Evolutionary conservation across 2,113 vertebrate genomes (phyloP), one percentile per base, ranked within the genome.

Genomic region (Campylomormyrus tamandua): DNA sequence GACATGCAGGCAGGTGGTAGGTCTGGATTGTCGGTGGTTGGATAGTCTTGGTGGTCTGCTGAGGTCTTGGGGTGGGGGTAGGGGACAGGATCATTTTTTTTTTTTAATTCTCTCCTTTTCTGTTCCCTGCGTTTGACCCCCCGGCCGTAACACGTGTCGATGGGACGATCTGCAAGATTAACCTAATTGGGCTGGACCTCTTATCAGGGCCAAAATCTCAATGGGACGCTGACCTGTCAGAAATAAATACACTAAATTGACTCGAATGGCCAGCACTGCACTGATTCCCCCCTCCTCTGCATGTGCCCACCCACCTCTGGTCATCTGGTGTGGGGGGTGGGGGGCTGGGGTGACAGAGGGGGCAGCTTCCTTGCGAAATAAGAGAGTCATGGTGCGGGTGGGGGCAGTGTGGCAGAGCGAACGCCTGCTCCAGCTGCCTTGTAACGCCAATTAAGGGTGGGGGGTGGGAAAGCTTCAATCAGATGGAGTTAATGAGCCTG

Each of bases 191-290:
- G 83, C 89, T 42, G 89, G 62, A 89, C 89, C 89, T 80, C 83
- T 48, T 92, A 94, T 93, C 93, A 93, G 91, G 86, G 91, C 90
- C 21, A 86, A 87, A 80, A 74, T 92, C 91, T 93, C 91, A 94
- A 92, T 92, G 90, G 92, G 88, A 7, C 89, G 77, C 90, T 94
- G 93, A 91, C 93, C 92, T 92, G 58, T 89, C 91, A 90, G 92
- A 92, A 92, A 93, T 93, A 92, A 94, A 92, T 91, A 66, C 62
- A 31, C 42, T 90, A 93, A 93, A 92, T 90, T 89, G 91, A 91
- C 89, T 50, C 46, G 80, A 91, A 90, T 93, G 91, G 90, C 83
- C 90, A 2, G 89, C 91, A 88, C 91, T 83, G 24, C 83, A 50
- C 58, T 50, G 89, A 90, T 45, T 90, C 48, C 62, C 24, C 58